Base-by-base conservation (phyloP, 1,140 invertebrate genomes). In the Aphelinus certus region DNA sequence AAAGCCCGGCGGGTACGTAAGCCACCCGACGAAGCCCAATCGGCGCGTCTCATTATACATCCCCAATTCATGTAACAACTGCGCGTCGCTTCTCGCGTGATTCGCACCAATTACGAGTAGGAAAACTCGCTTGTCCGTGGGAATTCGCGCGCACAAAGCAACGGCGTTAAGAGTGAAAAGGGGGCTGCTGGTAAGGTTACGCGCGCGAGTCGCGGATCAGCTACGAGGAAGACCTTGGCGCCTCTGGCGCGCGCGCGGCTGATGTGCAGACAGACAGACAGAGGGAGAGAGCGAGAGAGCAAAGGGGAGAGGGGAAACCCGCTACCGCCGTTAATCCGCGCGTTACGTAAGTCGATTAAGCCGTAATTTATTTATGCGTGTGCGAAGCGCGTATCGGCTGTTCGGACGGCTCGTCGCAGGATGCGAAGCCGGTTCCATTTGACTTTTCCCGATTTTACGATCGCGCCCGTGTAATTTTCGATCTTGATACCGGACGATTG, bases 281-380 rank as follows among this genome's bases (percentile, higher is more conserved):
- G 26, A 26, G 42, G 6, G 48, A 7, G 57, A 55, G 42, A n/a
- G 1, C 3, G 3, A 26, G 2, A 47, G 48, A 60, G 26, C 26
- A 26, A 26, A 26, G 26, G 3, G 7, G 26, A 42, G n/a, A 47
- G 58, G 56, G 51, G 71, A 45, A 53, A 67, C 49, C 46, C n/a
- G 45, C 47, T 43, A 66, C 45, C 42, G 7, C 42, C 42, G 26
- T 61, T 67, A 55, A 73, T 66, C 56, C 7, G 48, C 49, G 48
- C 10, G 47, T 75, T 75, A 53, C 67, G 55, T 65, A 70, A 75
- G 67, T 53, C 73, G 68, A 75, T 75, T 69, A 65, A 51, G 61
- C 4, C 5, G 26, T 65, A 70, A 75, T 75, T 70, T 51, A 63
- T 67, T 69, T 47, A 56, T 5, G 66, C 56, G 2, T 26, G 26